Evolutionary conservation across 2,888 invertebrate genomes (phyloP).

Genomic region (Trichogramma evanescens): DNA sequence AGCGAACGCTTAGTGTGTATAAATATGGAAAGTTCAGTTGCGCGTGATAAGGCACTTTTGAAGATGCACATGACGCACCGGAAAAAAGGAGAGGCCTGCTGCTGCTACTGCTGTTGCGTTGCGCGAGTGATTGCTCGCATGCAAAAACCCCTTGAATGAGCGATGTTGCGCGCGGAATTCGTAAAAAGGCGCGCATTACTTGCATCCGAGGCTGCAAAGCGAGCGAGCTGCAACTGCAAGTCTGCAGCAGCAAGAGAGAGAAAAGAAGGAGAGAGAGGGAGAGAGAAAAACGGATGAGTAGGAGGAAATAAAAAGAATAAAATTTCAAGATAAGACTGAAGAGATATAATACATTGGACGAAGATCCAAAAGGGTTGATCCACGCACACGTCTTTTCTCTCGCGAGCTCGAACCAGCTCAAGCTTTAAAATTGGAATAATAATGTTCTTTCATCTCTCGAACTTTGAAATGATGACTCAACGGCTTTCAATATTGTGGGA

Average conservation of each 20-base stretch:
- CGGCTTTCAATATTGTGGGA: slow-evolving; percentile 46
- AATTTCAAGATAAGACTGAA: slow-evolving; percentile 21
- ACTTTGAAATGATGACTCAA: slow-evolving; percentile 45
- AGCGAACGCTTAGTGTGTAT: slow-evolving; percentile 1
- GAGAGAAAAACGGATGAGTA: slow-evolving; percentile 14
- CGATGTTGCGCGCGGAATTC: slow-evolving; percentile 1
- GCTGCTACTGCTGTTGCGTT: no score
- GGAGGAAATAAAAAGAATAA: slow-evolving; percentile 16
- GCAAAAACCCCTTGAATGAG: neutral
- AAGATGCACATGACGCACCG: no score
- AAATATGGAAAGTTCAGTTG: slow-evolving; percentile 15
- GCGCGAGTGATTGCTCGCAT: no score
- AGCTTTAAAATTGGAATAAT: slow-evolving; percentile 47
- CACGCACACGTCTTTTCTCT: neutral
- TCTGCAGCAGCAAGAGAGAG: slow-evolving; percentile 1
- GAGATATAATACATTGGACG: slow-evolving; percentile 17
- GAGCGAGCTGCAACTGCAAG: slow-evolving; percentile 18
- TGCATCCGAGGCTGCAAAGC: slow-evolving; percentile 8
- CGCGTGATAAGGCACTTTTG: neutral
- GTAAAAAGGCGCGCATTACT: slow-evolving; percentile 2
- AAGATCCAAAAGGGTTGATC: slow-evolving; percentile 21
- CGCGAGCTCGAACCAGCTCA: slow-evolving; percentile 18
- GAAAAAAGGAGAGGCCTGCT: no score
- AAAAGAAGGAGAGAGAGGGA: slow-evolving; percentile 12
- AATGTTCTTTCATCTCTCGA: slow-evolving; percentile 43